Percentiles rank a stretch among this genome's conserved stretches.
Evolutionary conservation across 2,888 invertebrate species (phyloP).

Genomic region (Conomelus anceps): DNA sequence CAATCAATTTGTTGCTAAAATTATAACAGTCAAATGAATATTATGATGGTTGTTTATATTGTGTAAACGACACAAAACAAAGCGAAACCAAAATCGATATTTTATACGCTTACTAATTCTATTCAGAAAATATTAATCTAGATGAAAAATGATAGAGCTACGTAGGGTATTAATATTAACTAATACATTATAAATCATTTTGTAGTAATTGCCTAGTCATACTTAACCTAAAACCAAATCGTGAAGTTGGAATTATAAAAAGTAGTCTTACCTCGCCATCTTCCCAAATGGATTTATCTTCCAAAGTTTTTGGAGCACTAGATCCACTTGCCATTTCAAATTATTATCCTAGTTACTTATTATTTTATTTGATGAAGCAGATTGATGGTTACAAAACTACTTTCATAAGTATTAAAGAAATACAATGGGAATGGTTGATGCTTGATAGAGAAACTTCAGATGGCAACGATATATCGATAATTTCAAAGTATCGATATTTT

Average conservation of each 20-base stretch:
- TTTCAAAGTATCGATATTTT: too few species aligned
- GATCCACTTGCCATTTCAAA: slow-evolving; percentile 2
- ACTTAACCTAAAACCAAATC: not conserved
- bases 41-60: too few species aligned
- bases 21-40: too few species aligned
- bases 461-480: too few species aligned
- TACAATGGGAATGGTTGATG: not conserved
- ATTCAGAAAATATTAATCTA: too few species aligned
- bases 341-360: not conserved
- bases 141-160: too few species aligned
- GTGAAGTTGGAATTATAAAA: not conserved
- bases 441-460: too few species aligned
- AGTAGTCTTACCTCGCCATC: slow-evolving; percentile 41
- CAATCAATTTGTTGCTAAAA: too few species aligned
- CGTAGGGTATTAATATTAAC: too few species aligned
- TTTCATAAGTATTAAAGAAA: not conserved
- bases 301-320: slow-evolving; percentile 36
- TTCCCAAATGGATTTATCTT: slow-evolving; percentile 45
- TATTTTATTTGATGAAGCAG: not conserved
- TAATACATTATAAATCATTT: not conserved
- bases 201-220: not conserved
- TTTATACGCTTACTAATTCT: too few species aligned
- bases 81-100: too few species aligned
- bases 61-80: too few species aligned
- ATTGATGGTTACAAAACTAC: not conserved